Conservation (phyloP, 2,797 vertebrate genomes). For the Platyrinchus mystaceus region DNA sequence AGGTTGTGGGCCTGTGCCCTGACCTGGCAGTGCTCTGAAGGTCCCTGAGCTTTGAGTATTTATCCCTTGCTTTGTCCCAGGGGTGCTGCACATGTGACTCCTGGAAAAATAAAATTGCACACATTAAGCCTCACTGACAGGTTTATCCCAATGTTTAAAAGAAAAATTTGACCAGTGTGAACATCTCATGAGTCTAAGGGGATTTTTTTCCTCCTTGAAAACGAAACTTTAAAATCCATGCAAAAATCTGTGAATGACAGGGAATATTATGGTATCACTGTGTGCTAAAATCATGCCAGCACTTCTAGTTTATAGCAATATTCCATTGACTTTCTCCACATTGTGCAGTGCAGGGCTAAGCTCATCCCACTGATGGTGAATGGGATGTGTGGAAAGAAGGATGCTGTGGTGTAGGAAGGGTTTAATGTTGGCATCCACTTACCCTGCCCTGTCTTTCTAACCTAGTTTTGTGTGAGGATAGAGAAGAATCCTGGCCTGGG, state of each 20-base stretch:
- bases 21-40: background rate
- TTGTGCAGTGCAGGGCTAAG: background rate
- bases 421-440: background rate
- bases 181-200: background rate
- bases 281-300: background rate
- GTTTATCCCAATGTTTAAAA: background rate
- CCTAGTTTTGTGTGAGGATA: constrained; percentile 96
- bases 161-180: background rate
- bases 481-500: constrained; percentile 99
- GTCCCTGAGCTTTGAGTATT: background rate
- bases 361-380: fast-evolving
- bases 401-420: background rate
- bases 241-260: fast-evolving
- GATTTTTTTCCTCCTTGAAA: background rate
- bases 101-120: background rate
- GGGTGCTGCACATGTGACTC: background rate
- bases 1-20: background rate
- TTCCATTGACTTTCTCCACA: background rate
- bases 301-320: background rate
- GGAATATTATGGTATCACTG: fast-evolving
- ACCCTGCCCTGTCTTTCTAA: constrained; percentile 31
- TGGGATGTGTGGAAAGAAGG: background rate
- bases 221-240: background rate
- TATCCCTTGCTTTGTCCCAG: background rate
- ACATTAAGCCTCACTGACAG: background rate